These are phyloP conservation scores for Drosophila santomea DNA, from an alignment of 1,140 invertebrate species.

Conservation along the genomic window DNA sequence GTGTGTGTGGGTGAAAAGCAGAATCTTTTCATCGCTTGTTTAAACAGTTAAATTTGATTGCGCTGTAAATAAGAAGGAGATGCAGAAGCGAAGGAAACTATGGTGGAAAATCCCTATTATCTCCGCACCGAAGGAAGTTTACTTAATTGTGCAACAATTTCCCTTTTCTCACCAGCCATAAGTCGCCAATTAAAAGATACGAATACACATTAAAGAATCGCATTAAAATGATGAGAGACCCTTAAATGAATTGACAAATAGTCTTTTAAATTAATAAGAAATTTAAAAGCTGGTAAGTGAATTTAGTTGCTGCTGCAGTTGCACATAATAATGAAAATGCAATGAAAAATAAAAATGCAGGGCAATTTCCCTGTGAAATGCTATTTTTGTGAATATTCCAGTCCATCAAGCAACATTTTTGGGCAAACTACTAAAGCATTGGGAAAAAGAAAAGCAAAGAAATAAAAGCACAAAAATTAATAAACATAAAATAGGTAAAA, in stretches of 20 bases:
- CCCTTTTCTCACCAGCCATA: constrained; percentile 37
- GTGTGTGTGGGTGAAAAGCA: constrained; percentile 18
- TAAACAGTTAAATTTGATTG: constrained; percentile 78
- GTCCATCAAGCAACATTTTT: no score
- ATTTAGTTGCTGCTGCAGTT: no score
- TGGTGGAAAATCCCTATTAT: constrained; percentile 25
- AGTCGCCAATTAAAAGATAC: constrained; percentile 48
- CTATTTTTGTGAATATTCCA: no score
- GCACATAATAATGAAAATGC: no score
- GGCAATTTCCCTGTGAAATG: no score
- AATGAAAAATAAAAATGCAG: no score
- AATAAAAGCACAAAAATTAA: constrained; percentile 7
- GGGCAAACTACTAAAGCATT: constrained; percentile 4
- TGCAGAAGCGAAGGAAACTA: constrained; percentile 32
- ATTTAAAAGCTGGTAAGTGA: no score
- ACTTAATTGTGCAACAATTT: constrained; percentile 45
- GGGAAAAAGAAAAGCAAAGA: constrained; percentile 11
- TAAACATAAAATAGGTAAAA: constrained; percentile 18
- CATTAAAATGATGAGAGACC: background rate
- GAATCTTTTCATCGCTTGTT: constrained; percentile 75
- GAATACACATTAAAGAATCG: constrained; percentile 15
- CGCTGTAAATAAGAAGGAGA: constrained; percentile 66
- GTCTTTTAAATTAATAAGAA: no score
- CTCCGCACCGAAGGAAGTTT: constrained; percentile 33
- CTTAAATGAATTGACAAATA: constrained; percentile 17